Evolutionary conservation across 1,140 invertebrate species (phyloP).

Genomic region (Ips nitidus): DNA sequence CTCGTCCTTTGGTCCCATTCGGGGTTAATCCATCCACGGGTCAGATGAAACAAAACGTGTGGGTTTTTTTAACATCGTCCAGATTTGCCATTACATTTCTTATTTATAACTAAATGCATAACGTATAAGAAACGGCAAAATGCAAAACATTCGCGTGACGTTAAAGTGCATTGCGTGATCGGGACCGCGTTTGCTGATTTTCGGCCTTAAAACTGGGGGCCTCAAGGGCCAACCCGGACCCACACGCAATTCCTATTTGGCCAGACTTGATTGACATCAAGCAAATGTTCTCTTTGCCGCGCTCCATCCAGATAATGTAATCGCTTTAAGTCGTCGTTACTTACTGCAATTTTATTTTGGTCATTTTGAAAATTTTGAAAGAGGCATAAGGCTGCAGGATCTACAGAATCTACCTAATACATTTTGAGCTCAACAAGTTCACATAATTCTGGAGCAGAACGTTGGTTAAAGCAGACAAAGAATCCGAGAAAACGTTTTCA

Average conservation of each 20-base stretch:
- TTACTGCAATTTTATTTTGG: not conserved
- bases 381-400: too few species aligned
- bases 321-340: constrained; percentile 7
- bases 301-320: constrained; percentile 13
- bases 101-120: too few species aligned
- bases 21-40: not conserved
- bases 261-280: constrained; percentile 31
- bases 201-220: constrained; percentile 13
- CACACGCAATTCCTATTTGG: constrained; percentile 29
- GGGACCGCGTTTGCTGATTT: constrained; percentile 17
- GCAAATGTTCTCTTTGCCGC: constrained; percentile 15
- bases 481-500: too few species aligned
- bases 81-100: too few species aligned
- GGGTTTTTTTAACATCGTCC: too few species aligned
- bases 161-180: constrained; percentile 29
- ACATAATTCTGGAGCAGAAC: too few species aligned
- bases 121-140: not conserved
- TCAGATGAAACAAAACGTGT: too few species aligned
- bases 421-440: too few species aligned
- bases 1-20: constrained; percentile 3
- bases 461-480: too few species aligned
- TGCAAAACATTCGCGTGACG: constrained; percentile 26
- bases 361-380: too few species aligned
- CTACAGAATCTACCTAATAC: too few species aligned
- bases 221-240: not conserved